Conservation (phyloP, 2,888 invertebrate species). For the Petrophora chlorosata region DNA sequence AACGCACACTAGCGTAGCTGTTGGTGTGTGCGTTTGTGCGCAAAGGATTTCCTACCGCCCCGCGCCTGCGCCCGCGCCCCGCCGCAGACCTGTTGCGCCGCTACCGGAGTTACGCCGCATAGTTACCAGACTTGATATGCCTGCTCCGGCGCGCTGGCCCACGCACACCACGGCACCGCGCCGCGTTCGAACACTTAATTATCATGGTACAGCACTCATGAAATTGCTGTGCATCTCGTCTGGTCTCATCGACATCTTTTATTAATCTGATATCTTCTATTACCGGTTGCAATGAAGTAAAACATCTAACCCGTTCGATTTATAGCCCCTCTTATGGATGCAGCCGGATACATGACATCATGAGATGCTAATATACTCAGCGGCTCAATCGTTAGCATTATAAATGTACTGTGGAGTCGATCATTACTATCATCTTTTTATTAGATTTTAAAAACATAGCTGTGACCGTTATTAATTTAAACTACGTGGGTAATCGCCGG, state of each 20-base stretch:
- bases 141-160: constrained; percentile 60
- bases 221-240: constrained; percentile 75
- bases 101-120: constrained; percentile 84
- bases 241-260: constrained; percentile 73
- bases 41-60: constrained; percentile 80
- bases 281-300: constrained; percentile 70
- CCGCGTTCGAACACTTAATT: constrained; percentile 72
- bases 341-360: constrained; percentile 77
- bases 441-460: constrained; percentile 25
- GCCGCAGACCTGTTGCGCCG: constrained; percentile 82
- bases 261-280: constrained; percentile 74
- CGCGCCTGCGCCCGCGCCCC: constrained; percentile 65
- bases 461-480: constrained; percentile 25
- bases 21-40: constrained; percentile 67
- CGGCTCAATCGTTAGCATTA: constrained; percentile 62
- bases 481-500: constrained; percentile 19
- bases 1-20: constrained; percentile 62
- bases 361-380: constrained; percentile 71
- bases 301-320: constrained; percentile 70
- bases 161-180: constrained; percentile 61
- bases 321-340: constrained; percentile 65
- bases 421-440: constrained; percentile 41
- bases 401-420: constrained; percentile 60
- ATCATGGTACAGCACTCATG: constrained; percentile 73
- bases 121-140: constrained; percentile 82